Percentiles rank a stretch among this genome's conserved stretches.
These are phyloP conservation scores for Sebastes taczanowskii DNA, from an alignment of 2,797 vertebrate species.

Conservation along the genomic window DNA sequence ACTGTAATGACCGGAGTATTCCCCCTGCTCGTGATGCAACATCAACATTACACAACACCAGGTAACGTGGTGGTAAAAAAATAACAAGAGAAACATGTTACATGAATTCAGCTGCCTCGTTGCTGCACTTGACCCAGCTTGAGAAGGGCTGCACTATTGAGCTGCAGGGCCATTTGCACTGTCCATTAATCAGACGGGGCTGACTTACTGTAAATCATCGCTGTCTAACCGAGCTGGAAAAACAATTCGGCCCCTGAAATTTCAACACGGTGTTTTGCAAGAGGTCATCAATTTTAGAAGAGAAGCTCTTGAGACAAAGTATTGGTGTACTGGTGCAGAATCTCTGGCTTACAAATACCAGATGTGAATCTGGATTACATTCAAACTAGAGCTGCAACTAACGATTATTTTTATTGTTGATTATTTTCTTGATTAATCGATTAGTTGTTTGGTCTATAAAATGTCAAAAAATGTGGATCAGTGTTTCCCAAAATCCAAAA, in stretches of 20 bases:
- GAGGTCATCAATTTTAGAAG: constrained; percentile 20
- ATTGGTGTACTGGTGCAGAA: background rate
- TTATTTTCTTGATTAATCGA: too few relatives aligned
- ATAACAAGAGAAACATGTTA: background rate
- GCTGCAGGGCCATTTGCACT: constrained; percentile 25
- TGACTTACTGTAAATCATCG: constrained; percentile 28
- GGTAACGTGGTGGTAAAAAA: background rate
- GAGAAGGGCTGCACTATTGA: background rate
- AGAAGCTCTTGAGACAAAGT: background rate
- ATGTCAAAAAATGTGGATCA: too few relatives aligned
- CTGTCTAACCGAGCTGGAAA: constrained; percentile 20
- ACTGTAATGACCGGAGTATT: background rate
- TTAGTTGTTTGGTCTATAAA: too few relatives aligned
- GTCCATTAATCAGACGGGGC: constrained; percentile 34
- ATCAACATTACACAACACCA: background rate
- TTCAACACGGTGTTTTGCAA: constrained; percentile 31
- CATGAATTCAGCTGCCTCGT: background rate
- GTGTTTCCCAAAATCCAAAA: too few relatives aligned
- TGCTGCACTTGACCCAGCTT: background rate
- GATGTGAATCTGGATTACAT: background rate
- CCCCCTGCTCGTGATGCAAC: background rate
- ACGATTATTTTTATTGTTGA: too few relatives aligned
- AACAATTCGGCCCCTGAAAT: constrained; percentile 14
- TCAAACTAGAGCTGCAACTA: background rate
- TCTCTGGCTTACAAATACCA: background rate